phyloP scores from a whole-genome alignment of 2,113 vertebrate genomes.

The Odobenus rosmarus region DNA sequence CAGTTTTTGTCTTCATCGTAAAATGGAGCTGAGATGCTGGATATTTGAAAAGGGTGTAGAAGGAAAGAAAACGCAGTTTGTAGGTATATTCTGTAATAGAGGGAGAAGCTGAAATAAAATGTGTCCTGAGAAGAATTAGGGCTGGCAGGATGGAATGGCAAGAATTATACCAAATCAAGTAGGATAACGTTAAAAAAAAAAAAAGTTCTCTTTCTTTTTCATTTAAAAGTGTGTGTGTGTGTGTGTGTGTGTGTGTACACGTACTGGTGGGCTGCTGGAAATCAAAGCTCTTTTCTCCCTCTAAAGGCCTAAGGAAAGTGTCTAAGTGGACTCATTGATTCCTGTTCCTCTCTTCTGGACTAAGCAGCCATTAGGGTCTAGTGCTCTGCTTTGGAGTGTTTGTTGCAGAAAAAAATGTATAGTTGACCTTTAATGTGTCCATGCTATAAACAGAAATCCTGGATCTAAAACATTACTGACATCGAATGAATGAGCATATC shows the following conservation, averaged over 20 bases:
- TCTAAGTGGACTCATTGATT: not conserved
- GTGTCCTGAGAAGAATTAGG: not conserved
- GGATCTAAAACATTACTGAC: not conserved
- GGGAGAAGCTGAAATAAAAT: not conserved
- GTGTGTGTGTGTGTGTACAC: not conserved
- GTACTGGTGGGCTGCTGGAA: not conserved
- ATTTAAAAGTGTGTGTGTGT: not conserved
- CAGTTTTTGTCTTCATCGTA: not conserved
- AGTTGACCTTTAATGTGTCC: not conserved
- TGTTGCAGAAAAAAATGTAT: not conserved
- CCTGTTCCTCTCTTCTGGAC: not conserved
- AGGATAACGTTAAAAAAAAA: not conserved
- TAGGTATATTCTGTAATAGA: not conserved
- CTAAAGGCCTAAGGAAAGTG: not conserved
- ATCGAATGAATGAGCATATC: not conserved
- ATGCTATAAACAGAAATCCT: not conserved
- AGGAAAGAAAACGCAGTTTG: not conserved
- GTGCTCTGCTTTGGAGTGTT: not conserved
- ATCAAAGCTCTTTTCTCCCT: not conserved
- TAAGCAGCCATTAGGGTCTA: not conserved
- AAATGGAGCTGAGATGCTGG: not conserved
- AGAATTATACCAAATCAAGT: slow-evolving; percentile 31
- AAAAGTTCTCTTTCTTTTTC: not conserved
- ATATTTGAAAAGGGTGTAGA: slow-evolving; percentile 24
- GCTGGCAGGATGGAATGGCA: not conserved